Base-by-base conservation (phyloP, 2,888 invertebrate genomes). In the Oscheius sp. region DNA sequence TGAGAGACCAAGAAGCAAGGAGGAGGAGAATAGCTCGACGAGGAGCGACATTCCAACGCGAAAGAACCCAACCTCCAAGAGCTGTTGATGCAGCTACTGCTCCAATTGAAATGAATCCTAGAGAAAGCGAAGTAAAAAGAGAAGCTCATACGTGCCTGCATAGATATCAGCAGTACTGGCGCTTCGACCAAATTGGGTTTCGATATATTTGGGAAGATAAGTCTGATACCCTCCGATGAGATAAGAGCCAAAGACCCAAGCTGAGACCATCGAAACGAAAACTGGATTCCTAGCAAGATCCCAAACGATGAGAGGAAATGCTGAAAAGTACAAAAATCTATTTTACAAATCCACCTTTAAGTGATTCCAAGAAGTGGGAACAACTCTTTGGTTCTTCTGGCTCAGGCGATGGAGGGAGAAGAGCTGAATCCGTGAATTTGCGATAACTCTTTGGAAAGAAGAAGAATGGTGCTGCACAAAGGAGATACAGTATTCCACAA, bases 191-290 rank as follows among this genome's bases (percentile, higher is more conserved):
- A 91, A 92, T 85, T 92, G 91, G 8, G 92, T 91, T 87, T 92
- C 92, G 84, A 92, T 90, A 85, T 92, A 92, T 85, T 92, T 92
- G 8, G 91, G 91, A 79, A 92, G 88, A 85, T 91, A 92, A 12
- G 91, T 92, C 83, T 77, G 77, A 64, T 78, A 78, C 1, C 78
- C 78, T 2, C 75, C 78, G 25, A 78, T 74, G 15, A 78, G 57
- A 53, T 78, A 78, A 10, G 75, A 76, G 34, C 78, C 91, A 76
- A 91, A 91, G 15, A 91, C 90, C 3, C 89, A 91, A 33, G 91
- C 90, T 2, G 91, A 86, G 45, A 91, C 91, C 86, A 92, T 91
- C 74, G 89, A 90, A 73, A 92, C 89, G 65, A 92, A 89, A 10
- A 92, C 87, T 85, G 91, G 91, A 84, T 92, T 92, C 34, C 88